These are phyloP conservation scores for Sylvicola cinctus DNA, from an alignment of 2,888 invertebrate species.

Conservation along the genomic window DNA sequence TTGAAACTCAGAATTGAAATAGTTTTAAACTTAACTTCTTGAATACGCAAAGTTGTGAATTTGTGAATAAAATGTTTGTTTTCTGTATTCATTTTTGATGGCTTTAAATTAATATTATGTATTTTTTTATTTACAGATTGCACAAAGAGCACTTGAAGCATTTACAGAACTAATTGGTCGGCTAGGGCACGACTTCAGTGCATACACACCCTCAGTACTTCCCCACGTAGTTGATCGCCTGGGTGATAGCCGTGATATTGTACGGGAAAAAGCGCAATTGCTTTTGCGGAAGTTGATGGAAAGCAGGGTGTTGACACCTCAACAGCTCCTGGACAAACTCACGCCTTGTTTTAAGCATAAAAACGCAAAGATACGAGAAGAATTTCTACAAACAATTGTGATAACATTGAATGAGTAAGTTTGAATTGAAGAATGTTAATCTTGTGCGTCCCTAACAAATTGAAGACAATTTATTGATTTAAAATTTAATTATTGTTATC, in stretches of 20 bases:
- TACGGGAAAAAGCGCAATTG: slow-evolving; percentile 53
- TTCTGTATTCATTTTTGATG: neutral
- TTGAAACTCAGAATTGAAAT: no score
- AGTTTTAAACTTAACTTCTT: no score
- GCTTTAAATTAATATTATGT: slow-evolving; percentile 3
- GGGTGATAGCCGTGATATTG: slow-evolving; percentile 40
- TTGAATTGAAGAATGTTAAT: no score
- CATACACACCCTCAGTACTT: slow-evolving; percentile 62
- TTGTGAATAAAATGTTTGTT: neutral
- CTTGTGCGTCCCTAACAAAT: slow-evolving; percentile 1
- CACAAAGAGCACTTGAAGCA: slow-evolving; percentile 78
- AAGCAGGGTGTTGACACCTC: slow-evolving; percentile 43
- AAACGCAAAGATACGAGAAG: slow-evolving; percentile 81
- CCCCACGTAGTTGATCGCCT: slow-evolving; percentile 63
- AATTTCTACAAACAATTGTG: slow-evolving; percentile 63
- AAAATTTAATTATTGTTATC: slow-evolving; percentile 4
- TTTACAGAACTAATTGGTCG: slow-evolving; percentile 68
- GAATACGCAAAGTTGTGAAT: no score
- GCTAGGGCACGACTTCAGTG: slow-evolving; percentile 70
- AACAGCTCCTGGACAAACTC: slow-evolving; percentile 51
- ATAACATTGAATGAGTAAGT: slow-evolving; percentile 65
- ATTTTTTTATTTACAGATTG: slow-evolving; percentile 41
- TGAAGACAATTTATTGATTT: slow-evolving; percentile 2
- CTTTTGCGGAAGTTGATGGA: slow-evolving; percentile 52
- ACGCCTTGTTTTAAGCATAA: slow-evolving; percentile 57